Evolutionary conservation across 30 jellyfish, hydroid and myxozoan species (phyloP), one percentile per base, ranked within the genome.

Genomic region (Pelagia noctiluca): DNA sequence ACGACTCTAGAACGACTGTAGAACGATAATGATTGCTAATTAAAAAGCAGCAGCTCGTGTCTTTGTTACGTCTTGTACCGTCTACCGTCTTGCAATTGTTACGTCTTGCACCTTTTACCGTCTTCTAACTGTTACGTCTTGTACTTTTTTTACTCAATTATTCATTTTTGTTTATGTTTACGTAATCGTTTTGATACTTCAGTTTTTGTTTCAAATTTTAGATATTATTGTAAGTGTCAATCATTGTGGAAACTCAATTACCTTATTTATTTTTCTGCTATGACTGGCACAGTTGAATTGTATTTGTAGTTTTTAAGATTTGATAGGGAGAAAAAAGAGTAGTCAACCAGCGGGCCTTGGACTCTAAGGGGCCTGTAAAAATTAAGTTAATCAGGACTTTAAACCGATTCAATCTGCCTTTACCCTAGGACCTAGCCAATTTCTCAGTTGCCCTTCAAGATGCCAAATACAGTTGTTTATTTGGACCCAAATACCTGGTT

Each of bases 201-300:
- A 5, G 57, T 42, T 16, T 68, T 68, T 29, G 62, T 35, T 68
- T 34, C 35, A 68, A 29, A 68, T 36, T 18, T 63, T 35, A 68
- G 35, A 23, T 68, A 35, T 23, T 68, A 68, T 68, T 68, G 64
- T 68, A 35, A 68, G 81, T 68, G 81, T 49, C 65, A 7, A 23
- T 35, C 64, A 68, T 68, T 30, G 81, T 35, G 81, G 63, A 68
- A 68, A 35, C 81, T 35, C 35, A 63, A 68, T 35, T 46, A 68
- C 81, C 37, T 18, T 68, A 63, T 68, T 62, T 68, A 46, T 68
- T 12, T 68, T 31, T 68, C 81, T 30, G 81, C 81, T 68, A 68
- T 68, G 81, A 68, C 25, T 68, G 81, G 81, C 81, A 68, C 81
- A 68, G 33, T 36, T 68, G 33, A 12, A 68, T 13, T 68, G 57